Percentiles rank a stretch among this genome's conserved stretches.
phyloP scores from a whole-genome alignment of 2,113 vertebrate genomes.

The Myiozetetes cayanensis region DNA sequence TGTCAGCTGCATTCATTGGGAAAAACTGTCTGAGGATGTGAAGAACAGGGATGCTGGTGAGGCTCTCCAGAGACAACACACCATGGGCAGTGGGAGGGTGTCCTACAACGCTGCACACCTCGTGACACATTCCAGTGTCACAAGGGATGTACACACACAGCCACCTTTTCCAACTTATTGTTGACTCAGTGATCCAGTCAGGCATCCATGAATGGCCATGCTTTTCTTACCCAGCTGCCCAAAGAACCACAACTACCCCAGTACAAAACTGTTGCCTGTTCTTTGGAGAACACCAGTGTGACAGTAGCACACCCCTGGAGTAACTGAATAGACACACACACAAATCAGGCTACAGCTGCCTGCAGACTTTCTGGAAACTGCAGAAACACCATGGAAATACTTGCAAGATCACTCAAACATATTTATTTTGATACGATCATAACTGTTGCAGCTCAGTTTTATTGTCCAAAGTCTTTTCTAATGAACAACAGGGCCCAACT shows the following conservation, averaged over 20 bases:
- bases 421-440: not conserved
- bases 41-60: not conserved
- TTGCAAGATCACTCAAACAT: not conserved
- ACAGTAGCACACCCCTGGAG: not conserved
- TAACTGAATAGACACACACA: not conserved
- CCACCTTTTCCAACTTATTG: not conserved
- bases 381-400: not conserved
- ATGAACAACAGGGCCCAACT: not conserved
- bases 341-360: not conserved
- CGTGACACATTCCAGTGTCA: not conserved
- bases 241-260: not conserved
- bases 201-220: not conserved
- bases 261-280: not conserved
- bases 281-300: not conserved
- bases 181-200: not conserved
- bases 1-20: not conserved
- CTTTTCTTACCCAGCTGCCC: not conserved
- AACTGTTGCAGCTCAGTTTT: not conserved
- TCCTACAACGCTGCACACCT: not conserved
- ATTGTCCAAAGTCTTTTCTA: not conserved
- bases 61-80: not conserved
- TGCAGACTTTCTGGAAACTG: not conserved
- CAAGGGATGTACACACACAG: not conserved
- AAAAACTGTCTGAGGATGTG: not conserved
- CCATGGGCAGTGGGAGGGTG: accelerated